Conservation (phyloP, 2,797 vertebrate genomes). For the Synaphobranchus kaupii region DNA sequence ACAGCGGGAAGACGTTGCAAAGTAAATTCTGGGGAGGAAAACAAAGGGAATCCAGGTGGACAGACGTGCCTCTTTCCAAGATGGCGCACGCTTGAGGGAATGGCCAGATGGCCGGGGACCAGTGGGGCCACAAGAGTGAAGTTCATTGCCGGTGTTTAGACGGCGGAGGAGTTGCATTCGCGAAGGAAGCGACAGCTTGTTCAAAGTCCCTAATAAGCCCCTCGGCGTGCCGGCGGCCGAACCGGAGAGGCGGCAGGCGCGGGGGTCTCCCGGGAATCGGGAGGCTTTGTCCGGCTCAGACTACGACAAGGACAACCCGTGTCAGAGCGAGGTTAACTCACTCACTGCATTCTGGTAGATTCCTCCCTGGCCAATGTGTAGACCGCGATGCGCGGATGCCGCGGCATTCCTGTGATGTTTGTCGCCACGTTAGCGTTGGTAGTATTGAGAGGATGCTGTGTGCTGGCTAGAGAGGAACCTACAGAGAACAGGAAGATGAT, state of each 20-base stretch:
- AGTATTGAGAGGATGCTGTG: constrained; percentile 35
- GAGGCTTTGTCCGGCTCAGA: neutral
- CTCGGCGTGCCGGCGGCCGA: constrained; percentile 52
- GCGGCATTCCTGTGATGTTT: neutral
- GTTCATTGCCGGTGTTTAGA: constrained; percentile 60
- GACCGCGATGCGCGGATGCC: neutral
- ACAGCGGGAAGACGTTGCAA: constrained; percentile 55
- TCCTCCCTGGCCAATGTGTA: constrained; percentile 11
- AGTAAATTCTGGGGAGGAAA: constrained; percentile 58
- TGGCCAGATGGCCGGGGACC: constrained; percentile 66
- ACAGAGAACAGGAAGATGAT: constrained; percentile 56
- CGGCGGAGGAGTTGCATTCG: constrained; percentile 42
- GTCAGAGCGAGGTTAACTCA: constrained; percentile 25
- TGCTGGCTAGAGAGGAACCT: constrained; percentile 57
- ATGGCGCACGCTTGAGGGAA: constrained; percentile 67
- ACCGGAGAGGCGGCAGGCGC: neutral
- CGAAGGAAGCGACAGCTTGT: constrained; percentile 46
- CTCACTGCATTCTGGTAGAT: constrained; percentile 18
- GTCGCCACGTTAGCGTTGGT: neutral
- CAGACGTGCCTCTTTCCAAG: constrained; percentile 62
- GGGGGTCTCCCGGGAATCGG: neutral
- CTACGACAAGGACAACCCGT: neutral
- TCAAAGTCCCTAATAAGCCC: constrained; percentile 59
- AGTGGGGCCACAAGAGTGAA: constrained; percentile 58
- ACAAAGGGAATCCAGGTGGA: constrained; percentile 61